Evolutionary conservation across 2,113 vertebrate species (phyloP), one percentile per base, ranked within the genome.

Genomic region (Eleginops maclovinus): DNA sequence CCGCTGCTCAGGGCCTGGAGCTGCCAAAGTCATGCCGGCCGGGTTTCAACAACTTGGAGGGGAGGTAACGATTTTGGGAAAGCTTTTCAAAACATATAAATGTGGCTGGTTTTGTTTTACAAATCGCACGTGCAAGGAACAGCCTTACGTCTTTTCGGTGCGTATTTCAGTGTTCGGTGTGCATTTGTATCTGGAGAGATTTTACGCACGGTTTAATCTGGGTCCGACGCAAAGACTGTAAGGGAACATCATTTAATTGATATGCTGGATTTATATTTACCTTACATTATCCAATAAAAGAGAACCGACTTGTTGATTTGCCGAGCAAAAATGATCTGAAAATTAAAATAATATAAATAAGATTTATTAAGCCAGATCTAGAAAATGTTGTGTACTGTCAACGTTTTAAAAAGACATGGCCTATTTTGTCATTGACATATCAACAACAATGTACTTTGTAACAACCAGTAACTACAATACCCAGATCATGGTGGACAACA

Each of bases 21-120:
- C 80, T 79, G 87, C 82, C 84, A 76, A 75, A 93, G 82, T 71
- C 91, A 95, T 95, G 94, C 93, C 94, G 44, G 87, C 91, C 69
- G 91, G 94, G 75, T 95, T 95, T 93, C 94, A 95, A 72, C 93
- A 95, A 82, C 91, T 95, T 12, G 95, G 94, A 79, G 94, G 72
- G 80, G 93, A 94, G 93, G 95, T 95, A 93, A 81, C 40, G 63
- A 53, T 77, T 40, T 49, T 43, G 24, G 22, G 1, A 21, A 12
- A 65, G 28, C 2, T 53, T 55, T 60, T 36, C 1, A 7, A 4
- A 47, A 0, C 15, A 9, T 36, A 2, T 3, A 8, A 41, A 26
- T 69, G 2, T n/a, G 10, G 49, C 2, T 31, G 14, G n/a, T n/a
- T n/a, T n/a, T n/a, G n/a, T n/a, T n/a, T n/a, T n/a, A n/a, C n/a